Evolutionary conservation across 2,888 invertebrate genomes (phyloP).

Genomic region (Adineta ricciae): DNA sequence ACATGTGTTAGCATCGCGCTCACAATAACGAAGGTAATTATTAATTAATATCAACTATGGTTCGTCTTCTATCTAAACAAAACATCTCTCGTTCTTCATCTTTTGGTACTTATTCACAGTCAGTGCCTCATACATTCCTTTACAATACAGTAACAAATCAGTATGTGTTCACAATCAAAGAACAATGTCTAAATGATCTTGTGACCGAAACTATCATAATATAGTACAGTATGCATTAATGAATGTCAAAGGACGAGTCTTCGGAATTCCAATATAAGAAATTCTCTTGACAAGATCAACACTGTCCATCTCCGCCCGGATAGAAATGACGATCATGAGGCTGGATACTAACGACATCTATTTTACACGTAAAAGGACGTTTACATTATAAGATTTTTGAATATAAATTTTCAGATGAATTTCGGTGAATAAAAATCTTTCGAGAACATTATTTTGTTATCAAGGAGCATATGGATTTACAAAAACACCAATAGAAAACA

Average conservation of each 20-base stretch:
- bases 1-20: no score
- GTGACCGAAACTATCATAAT: background rate
- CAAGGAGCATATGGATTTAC: background rate
- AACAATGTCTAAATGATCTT: background rate
- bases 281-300: no score
- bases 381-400: background rate
- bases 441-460: background rate
- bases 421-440: background rate
- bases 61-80: no score
- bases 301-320: no score
- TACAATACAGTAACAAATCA: no score
- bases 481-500: background rate
- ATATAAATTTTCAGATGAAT: background rate
- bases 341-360: background rate
- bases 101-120: no score
- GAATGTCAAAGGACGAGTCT: background rate
- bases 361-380: background rate
- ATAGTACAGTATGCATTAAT: background rate
- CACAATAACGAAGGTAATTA: background rate
- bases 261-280: no score
- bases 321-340: no score
- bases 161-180: background rate
- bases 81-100: no score
- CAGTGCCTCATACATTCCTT: no score
- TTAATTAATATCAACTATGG: background rate